Conservation (phyloP, 2,113 vertebrate genomes). For the Sterrhoptilus dennistouni region DNA sequence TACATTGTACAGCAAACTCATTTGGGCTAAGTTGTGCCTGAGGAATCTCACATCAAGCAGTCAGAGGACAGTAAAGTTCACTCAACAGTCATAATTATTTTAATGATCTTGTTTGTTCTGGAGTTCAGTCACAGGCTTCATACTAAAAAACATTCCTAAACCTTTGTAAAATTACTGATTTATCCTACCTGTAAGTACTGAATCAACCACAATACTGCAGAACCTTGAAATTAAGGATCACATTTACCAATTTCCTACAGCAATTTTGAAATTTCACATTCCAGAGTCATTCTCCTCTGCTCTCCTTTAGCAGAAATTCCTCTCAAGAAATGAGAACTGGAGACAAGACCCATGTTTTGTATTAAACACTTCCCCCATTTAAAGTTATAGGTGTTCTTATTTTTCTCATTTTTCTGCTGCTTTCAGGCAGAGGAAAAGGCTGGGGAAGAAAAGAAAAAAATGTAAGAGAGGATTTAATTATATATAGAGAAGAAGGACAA, state of each 20-base stretch:
- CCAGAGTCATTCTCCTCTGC: background rate
- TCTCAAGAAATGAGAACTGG: background rate
- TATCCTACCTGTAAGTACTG: background rate
- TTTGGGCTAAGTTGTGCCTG: background rate
- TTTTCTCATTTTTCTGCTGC: background rate
- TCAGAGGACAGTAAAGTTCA: background rate
- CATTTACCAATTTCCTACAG: background rate
- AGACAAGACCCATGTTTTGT: background rate
- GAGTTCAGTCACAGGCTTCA: background rate
- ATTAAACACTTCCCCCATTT: background rate
- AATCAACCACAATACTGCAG: background rate
- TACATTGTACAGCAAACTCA: background rate
- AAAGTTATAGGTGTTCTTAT: background rate
- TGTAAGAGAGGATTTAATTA: background rate
- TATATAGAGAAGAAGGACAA: background rate
- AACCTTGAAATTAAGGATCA: background rate
- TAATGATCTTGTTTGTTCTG: background rate
- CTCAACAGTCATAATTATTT: background rate
- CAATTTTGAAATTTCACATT: background rate
- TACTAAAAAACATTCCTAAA: background rate
- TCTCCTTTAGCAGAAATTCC: background rate
- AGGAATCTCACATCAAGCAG: background rate
- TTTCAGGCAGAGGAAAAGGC: background rate
- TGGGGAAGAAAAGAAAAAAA: background rate
- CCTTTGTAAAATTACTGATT: background rate